A percentile compares a stretch with the other conserved stretches of the same genome.
Evolutionary conservation across 2,113 vertebrate genomes (phyloP).

Genomic region (Meriones unguiculatus): DNA sequence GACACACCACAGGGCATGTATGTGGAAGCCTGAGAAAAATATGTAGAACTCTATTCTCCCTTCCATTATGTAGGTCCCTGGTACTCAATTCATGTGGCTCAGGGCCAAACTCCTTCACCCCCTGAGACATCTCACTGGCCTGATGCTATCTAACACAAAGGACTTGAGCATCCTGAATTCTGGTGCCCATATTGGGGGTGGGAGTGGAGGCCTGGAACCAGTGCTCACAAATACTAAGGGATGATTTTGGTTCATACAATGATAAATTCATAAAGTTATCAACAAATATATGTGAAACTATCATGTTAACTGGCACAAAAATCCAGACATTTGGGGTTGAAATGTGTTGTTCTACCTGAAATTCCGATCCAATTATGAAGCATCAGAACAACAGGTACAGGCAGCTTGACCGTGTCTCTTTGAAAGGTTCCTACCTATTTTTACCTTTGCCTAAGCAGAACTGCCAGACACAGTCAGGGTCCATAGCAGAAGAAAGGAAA

Average conservation of each 20-base stretch:
- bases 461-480: neutral
- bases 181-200: neutral
- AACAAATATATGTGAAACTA: neutral
- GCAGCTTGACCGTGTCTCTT: neutral
- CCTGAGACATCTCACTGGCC: too few species aligned
- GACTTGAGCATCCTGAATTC: neutral
- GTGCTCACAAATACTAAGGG: neutral
- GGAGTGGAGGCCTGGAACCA: neutral
- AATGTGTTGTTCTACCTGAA: neutral
- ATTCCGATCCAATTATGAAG: neutral
- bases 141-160: neutral
- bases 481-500: neutral
- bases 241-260: neutral
- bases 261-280: neutral
- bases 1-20: neutral
- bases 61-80: neutral
- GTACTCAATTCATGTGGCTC: neutral
- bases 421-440: neutral
- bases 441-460: slow-evolving; percentile 1
- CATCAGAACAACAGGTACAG: neutral
- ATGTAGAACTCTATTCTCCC: neutral
- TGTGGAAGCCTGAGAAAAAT: neutral
- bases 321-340: neutral
- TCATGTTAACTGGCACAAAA: neutral
- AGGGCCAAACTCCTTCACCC: too few species aligned